Evolutionary conservation across 2,113 vertebrate genomes (phyloP).

Genomic region (Bubalus kerabau): DNA sequence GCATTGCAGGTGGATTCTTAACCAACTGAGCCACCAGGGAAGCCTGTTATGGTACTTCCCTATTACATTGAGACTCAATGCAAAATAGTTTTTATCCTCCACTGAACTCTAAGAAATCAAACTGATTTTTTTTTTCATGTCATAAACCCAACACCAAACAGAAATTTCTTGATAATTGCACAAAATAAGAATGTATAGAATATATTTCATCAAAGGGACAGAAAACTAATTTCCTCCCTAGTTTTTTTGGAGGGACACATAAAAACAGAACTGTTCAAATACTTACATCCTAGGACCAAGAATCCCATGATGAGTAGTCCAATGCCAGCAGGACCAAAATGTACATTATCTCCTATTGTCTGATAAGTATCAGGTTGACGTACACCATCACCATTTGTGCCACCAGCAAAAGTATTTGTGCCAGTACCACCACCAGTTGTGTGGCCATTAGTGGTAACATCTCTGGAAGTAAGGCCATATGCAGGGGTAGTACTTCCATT

Average conservation of each 20-base stretch:
- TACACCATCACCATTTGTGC: rapidly evolving
- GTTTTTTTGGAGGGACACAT: too few relatives aligned
- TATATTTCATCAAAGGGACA: neutral
- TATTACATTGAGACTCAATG: neutral
- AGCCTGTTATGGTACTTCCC: neutral
- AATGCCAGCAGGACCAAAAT: constrained; percentile 77
- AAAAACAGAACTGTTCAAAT: neutral
- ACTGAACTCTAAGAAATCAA: neutral
- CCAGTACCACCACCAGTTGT: rapidly evolving
- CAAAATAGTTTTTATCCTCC: neutral
- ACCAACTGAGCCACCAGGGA: neutral
- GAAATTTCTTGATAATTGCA: neutral
- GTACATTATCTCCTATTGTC: neutral
- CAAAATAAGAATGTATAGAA: neutral
- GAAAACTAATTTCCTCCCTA: neutral
- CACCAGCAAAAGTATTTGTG: rapidly evolving
- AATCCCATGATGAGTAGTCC: constrained; percentile 74
- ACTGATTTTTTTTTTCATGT: neutral
- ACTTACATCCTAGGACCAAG: constrained; percentile 82
- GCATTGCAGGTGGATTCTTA: neutral
- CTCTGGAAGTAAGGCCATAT: rapidly evolving
- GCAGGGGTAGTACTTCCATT: rapidly evolving
- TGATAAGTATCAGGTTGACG: rapidly evolving
- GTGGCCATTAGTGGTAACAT: rapidly evolving
- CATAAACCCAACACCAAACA: neutral